Conservation (phyloP, 2,888 invertebrate species). For the Euzophera pinguis region DNA sequence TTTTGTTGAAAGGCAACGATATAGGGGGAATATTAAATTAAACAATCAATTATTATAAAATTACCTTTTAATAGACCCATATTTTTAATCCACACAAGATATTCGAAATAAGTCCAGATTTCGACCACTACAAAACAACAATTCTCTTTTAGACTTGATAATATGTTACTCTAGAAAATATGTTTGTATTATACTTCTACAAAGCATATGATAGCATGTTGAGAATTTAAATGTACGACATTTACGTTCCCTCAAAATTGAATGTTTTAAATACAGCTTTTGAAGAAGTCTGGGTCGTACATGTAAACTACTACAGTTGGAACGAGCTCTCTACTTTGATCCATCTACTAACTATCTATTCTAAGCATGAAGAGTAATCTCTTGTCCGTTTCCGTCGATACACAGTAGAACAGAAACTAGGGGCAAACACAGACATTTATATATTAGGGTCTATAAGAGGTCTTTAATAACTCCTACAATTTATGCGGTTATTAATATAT, state of each 20-base stretch:
- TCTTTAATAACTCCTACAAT: conserved; percentile 1
- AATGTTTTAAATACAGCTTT: neutral
- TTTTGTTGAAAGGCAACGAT: too few species aligned
- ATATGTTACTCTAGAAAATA: conserved; percentile 27
- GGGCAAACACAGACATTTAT: neutral
- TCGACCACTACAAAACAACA: conserved; percentile 20
- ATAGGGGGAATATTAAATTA: conserved; percentile 17
- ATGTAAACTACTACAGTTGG: neutral
- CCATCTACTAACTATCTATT: conserved; percentile 37
- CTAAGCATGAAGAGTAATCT: conserved; percentile 34
- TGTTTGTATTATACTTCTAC: conserved; percentile 37
- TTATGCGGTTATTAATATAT: conserved; percentile 12
- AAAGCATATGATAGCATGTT: conserved; percentile 32
- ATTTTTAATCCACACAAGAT: conserved; percentile 43
- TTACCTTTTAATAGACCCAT: conserved; percentile 50
- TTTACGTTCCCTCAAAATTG: neutral
- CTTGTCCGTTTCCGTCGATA: conserved; percentile 23
- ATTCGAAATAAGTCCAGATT: conserved; percentile 10
- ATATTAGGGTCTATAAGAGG: conserved; percentile 6
- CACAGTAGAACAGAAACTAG: neutral
- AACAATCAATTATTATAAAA: conserved; percentile 36
- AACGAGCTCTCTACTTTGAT: conserved; percentile 32
- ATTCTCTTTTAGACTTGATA: conserved; percentile 14
- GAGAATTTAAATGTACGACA: conserved; percentile 8
- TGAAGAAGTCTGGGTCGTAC: neutral